Conservation (phyloP, 2,888 invertebrate genomes). For the Chymomyza amoena region DNA sequence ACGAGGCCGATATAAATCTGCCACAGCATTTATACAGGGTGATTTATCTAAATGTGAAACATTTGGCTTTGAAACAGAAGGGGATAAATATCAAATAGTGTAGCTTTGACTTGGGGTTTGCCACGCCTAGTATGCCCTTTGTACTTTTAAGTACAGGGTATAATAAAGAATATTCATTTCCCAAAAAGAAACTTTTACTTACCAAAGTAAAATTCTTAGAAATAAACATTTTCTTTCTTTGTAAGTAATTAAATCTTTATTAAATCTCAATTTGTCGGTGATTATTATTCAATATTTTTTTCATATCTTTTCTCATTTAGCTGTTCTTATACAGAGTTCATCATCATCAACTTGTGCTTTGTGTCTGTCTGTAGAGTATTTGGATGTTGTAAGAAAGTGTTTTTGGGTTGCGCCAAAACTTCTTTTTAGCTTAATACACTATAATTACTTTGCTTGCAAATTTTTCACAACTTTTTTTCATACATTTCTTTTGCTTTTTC, state of each 20-base stretch:
- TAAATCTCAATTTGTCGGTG: constrained; percentile 70
- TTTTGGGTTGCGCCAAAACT: neutral
- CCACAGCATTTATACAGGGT: too few species aligned
- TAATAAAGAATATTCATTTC: too few species aligned
- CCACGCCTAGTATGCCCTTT: too few species aligned
- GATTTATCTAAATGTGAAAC: too few species aligned
- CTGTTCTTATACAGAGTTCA: constrained; percentile 8
- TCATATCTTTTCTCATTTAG: constrained; percentile 29
- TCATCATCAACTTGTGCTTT: constrained; percentile 14
- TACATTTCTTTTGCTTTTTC: constrained; percentile 23
- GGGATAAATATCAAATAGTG: too few species aligned
- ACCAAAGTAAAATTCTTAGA: neutral
- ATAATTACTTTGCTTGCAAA: constrained; percentile 28
- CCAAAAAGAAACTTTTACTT: too few species aligned
- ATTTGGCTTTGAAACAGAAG: too few species aligned
- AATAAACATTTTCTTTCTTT: constrained; percentile 26
- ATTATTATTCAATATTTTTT: constrained; percentile 72
- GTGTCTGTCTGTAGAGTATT: neutral
- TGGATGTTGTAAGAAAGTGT: neutral
- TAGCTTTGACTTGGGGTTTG: too few species aligned
- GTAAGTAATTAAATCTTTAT: constrained; percentile 71
- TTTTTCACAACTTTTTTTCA: constrained; percentile 24
- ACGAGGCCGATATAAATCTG: too few species aligned
- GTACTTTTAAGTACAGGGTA: too few species aligned
- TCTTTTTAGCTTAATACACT: constrained; percentile 23